Evolutionary conservation across 2,797 vertebrate species (phyloP), one percentile per base, ranked within the genome.

Genomic region (Euphonia xanthogaster): DNA sequence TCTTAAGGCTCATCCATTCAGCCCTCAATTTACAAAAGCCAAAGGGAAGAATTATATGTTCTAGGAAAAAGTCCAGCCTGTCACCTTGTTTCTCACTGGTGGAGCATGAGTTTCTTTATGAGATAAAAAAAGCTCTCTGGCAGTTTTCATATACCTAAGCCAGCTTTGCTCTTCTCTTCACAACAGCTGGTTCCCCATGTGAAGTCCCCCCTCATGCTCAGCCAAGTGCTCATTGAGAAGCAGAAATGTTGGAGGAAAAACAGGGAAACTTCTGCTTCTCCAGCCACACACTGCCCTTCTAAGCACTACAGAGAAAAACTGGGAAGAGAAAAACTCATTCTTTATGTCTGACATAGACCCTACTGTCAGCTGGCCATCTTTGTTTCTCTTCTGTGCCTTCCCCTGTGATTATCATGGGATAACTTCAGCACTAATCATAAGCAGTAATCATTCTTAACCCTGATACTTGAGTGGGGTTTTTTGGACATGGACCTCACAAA

Each of bases 71-170:
- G 24, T 31, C 10, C 28, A 70, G 7, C 4, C 27, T 42, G 19
- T n/a, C 19, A 74, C 13, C 3, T 37, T 66, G 16, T 53, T 71
- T 63, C 4, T 8, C 16, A 42, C 19, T 21, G 18, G 19, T 5
- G 23, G 68, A 63, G 1, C 0, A 0, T 44, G n/a, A 71, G 19
- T 53, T 75, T 73, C 37, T 58, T 74, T 61, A 42, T 30, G 42
- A 88, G 23, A 27, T 19, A 24, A 48, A 33, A 48, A 67, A 78
- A 65, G 6, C 3, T 79, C 3, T 61, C 12, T 4, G 8, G 9
- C 13, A 78, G 4, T 21, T 76, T 31, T 70, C 44, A 33, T 0
- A 0, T 3, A 8, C 23, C 1, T 0, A 42, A 87, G 13, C 8
- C 47, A 73, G 28, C 11, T 73, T 62, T 14, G 4, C 12, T 35